Evolutionary conservation across 2,113 vertebrate species (phyloP), one percentile per base, ranked within the genome.

Genomic region (Siniperca knerii): DNA sequence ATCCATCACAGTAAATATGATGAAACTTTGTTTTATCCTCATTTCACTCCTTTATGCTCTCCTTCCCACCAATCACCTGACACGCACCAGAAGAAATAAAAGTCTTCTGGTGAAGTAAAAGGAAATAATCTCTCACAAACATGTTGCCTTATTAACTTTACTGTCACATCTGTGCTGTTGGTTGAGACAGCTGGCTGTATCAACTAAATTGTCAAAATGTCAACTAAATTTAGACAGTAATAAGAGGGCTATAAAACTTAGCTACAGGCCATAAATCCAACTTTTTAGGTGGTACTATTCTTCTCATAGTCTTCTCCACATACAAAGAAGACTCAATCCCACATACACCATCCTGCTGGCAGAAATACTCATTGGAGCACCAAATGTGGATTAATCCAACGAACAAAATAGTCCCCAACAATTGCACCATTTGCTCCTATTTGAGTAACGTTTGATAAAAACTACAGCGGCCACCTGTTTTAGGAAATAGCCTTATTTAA

Each of bases 1-100:
- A 72, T 55, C 58, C 60, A 65, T 84, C 64, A 60, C 2, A 67
- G 55, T 37, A 62, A 57, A 60, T 42, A 69, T 50, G 40, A 66
- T 42, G n/a, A 69, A 57, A 64, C 21, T 52, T 10, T 80, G 5
- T 80, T 80, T 70, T 40, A 76, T 66, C 23, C 29, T 71, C 40
- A 66, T 72, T 64, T 81, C n/a, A 58, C 65, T 75, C 69, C 29
- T 46, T 55, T 55, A 46, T 21, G 16, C 60, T 76, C 62, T 35
- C 42, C 50, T 81, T 86, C 67, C 23, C n/a, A 9, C 4, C n/a
- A 35, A 5, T 66, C 73, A 52, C 77, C 35, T 70, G 66, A 64
- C 73, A 76, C 42, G 44, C 61, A 37, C 23, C 0, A 23, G 40
- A 42, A 25, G 44, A 42, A 84, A 48, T 44, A 33, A 57, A 52